Percentiles rank a stretch among this genome's conserved stretches.
phyloP scores from a whole-genome alignment of 2,888 invertebrate genomes.

The Polymixis flavicincta region DNA sequence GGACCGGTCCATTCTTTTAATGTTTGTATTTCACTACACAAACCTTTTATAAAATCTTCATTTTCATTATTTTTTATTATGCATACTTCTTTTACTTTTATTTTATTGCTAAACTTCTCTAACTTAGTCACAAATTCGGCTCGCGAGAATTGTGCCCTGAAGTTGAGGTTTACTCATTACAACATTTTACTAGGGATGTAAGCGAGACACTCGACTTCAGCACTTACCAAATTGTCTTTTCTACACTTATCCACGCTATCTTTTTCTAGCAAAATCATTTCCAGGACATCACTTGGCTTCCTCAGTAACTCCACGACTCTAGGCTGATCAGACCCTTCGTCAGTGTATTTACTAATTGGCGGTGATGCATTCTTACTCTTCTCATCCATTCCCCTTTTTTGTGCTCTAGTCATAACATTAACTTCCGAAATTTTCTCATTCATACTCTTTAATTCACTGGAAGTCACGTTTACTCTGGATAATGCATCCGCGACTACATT shows the following conservation, averaged over 20 bases:
- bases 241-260: no score
- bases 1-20: background rate
- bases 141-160: no score
- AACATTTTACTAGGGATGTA: no score
- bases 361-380: background rate
- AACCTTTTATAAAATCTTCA: background rate
- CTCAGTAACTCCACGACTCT: no score
- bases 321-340: no score
- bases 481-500: background rate
- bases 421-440: background rate
- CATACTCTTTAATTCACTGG: background rate
- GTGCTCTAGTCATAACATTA: background rate
- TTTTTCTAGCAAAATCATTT: no score
- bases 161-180: no score
- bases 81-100: background rate
- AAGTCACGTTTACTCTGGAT: background rate
- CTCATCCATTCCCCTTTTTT: background rate
- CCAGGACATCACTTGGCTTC: no score
- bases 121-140: no score
- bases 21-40: background rate
- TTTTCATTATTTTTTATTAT: background rate
- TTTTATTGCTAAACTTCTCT: background rate
- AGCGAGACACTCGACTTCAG: no score
- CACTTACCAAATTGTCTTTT: no score
- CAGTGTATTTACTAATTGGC: no score